Base-by-base conservation (phyloP, 2,797 vertebrate species). In the Adelosebastes latens region DNA sequence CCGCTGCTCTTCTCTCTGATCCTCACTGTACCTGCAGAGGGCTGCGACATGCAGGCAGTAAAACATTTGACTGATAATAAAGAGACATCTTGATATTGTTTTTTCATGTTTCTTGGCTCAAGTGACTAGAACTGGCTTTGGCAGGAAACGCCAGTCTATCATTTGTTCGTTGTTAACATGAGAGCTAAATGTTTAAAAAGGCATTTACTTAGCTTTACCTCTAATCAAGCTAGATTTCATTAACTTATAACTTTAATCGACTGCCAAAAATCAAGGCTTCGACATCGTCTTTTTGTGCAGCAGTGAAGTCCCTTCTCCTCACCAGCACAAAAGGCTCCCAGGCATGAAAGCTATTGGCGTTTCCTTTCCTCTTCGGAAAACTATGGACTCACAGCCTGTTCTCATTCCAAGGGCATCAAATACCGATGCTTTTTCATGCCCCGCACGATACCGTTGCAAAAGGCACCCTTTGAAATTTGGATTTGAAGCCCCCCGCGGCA, bases 41-140 rank as follows among this genome's bases (percentile, higher is more conserved):
- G 16, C 7, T 20, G 46, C 4, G 20, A 63, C 49, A 13, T 6
- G 53, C 58, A 32, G 53, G 7, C 61, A 18, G 13, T 71, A 27
- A 79, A 77, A 75, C 9, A 0, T 69, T 73, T 82, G 58, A 75
- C 58, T 80, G 77, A 61, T 60, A 20, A 63, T 60, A 72, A 75
- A 88, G 39, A 67, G 1, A 12, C 61, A 6, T 32, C 46, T 22
- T 64, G 20, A 65, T 60, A 11, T 32, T 32, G 34, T 63, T 70
- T 75, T 31, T 62, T 36, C 62, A 58, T 13, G 3, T 4, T 61
- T 53, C 32, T 64, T 61, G 27, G 39, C 42, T 53, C 1, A 0
- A 49, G 29, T 56, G 20, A 11, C 22, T 20, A 9, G 25, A 74
- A 5, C 12, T 10, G 20, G 8, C 12, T 42, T 7, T 39, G 24